Evolutionary conservation across 2,113 vertebrate species (phyloP), one percentile per base, ranked within the genome.

Genomic region (Zapus hudsonius): DNA sequence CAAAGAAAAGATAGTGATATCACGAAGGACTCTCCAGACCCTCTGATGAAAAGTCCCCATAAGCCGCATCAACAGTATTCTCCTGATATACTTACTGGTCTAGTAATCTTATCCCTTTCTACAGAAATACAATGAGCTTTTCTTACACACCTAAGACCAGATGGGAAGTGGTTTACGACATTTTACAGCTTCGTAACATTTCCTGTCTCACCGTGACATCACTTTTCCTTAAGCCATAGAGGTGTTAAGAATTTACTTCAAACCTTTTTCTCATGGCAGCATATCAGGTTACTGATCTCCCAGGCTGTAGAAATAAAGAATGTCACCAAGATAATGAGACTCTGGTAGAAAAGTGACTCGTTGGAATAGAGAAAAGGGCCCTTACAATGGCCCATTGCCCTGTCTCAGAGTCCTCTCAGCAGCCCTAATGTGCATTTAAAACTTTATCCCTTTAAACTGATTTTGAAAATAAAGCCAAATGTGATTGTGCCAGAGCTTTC

Each of bases 171-270:
- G 73, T 93, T 96, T 94, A 92, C 63, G 69, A 91, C 82, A 94
- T 92, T 96, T 96, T 94, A 89, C 66, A 63, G 79, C 94, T 86
- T 92, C 94, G 44, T 85, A 90, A 92, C 79, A 85, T 89, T 95
- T 96, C 95, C 94, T 90, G 91, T 95, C 95, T 96, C 95, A 90
- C 89, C 91, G 85, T 90, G 92, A 93, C 92, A 92, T 97, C 96
- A 93, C 88, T 92, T 78, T 83, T 19, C 94, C 74, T 80, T 42
- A 75, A 92, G 67, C 63, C 92, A 89, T n/a, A 87, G 85, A 94
- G 85, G 92, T 96, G 96, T 95, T 93, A 93, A 90, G 95, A 89
- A 67, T 75, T 90, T 81, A 42, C 92, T 93, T 95, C 94, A 91
- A 94, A 84, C 76, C 92, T 84, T 92, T 52, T 57, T 94, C n/a